phyloP scores from a whole-genome alignment of 2,888 invertebrate species.

The Priocnemis perturbator region DNA sequence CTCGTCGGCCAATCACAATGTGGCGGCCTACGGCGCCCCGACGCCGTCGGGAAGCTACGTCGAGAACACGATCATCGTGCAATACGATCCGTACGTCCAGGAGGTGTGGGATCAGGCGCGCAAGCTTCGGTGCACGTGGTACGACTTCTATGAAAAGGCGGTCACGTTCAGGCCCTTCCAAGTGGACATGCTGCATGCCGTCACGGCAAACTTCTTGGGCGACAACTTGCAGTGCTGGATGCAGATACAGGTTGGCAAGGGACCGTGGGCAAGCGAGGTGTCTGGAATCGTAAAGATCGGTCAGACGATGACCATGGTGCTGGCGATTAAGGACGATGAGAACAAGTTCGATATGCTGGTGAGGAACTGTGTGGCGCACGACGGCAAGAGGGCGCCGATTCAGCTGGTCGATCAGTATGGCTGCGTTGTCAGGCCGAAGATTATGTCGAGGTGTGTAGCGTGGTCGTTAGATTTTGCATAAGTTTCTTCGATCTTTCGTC shows the following conservation, averaged over 20 bases:
- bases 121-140: slow-evolving; percentile 95
- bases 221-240: slow-evolving; percentile 98
- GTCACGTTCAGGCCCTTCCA: slow-evolving; percentile 97
- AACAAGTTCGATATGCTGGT: slow-evolving; percentile 97
- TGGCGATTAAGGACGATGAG: slow-evolving; percentile 96
- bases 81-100: slow-evolving; percentile 95
- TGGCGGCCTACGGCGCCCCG: slow-evolving; percentile 88
- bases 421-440: slow-evolving; percentile 94
- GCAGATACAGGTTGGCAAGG: slow-evolving; percentile 97
- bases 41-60: slow-evolving; percentile 95
- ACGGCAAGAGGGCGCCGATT: slow-evolving; percentile 94
- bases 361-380: slow-evolving; percentile 95
- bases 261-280: slow-evolving; percentile 98
- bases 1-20: slow-evolving; percentile 92
- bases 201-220: slow-evolving; percentile 95
- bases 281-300: slow-evolving; percentile 97
- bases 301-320: slow-evolving; percentile 97
- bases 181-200: slow-evolving; percentile 96
- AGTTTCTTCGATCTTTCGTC: no score
- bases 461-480: no score
- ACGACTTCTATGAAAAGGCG: slow-evolving; percentile 96
- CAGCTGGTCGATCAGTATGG: slow-evolving; percentile 95
- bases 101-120: slow-evolving; percentile 97
- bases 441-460: slow-evolving; percentile 82
- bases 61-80: slow-evolving; percentile 95